A percentile compares a stretch with the other conserved stretches of the same genome.
These are phyloP conservation scores for Masnerella sp. DNA, from an alignment of 2,888 invertebrate genomes.

Conservation along the genomic window DNA sequence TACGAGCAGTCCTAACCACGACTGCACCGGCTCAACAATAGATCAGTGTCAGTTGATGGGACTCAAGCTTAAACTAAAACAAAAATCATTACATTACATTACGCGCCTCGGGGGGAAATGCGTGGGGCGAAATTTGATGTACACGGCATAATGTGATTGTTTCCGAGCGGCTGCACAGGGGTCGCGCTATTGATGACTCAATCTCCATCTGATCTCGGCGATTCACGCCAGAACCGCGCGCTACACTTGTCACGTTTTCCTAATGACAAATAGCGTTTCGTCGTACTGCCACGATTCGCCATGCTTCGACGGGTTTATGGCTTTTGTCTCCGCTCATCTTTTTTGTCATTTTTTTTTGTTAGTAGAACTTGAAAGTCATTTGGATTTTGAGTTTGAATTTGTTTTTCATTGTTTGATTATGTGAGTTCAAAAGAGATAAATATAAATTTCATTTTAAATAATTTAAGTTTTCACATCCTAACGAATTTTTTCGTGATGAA, in stretches of 20 bases:
- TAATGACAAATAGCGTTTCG: slow-evolving; percentile 59
- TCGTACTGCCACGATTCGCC: slow-evolving; percentile 28
- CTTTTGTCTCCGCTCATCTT: too few species aligned
- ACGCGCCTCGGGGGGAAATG: slow-evolving; percentile 57
- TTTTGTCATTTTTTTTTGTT: too few species aligned
- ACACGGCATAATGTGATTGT: slow-evolving; percentile 76
- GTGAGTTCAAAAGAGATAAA: too few species aligned
- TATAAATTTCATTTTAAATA: too few species aligned
- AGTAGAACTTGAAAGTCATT: too few species aligned
- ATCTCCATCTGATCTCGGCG: slow-evolving; percentile 59
- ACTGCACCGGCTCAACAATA: slow-evolving; percentile 11
- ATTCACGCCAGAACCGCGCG: slow-evolving; percentile 45
- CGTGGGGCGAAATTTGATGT: slow-evolving; percentile 65
- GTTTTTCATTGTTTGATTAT: too few species aligned
- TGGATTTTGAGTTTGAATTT: too few species aligned
- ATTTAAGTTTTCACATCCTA: too few species aligned
- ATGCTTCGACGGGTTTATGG: slow-evolving; percentile 12
- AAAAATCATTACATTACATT: slow-evolving; percentile 70
- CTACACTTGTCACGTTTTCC: slow-evolving; percentile 56
- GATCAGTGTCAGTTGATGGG: slow-evolving; percentile 40
- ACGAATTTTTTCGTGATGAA: too few species aligned
- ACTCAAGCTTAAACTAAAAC: slow-evolving; percentile 65
- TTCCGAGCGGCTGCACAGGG: slow-evolving; percentile 72
- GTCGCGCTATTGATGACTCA: slow-evolving; percentile 65
- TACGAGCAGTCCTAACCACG: not conserved